These are phyloP conservation scores for Fistularia tabacaria DNA, from an alignment of 2,797 vertebrate genomes.

Conservation along the genomic window DNA sequence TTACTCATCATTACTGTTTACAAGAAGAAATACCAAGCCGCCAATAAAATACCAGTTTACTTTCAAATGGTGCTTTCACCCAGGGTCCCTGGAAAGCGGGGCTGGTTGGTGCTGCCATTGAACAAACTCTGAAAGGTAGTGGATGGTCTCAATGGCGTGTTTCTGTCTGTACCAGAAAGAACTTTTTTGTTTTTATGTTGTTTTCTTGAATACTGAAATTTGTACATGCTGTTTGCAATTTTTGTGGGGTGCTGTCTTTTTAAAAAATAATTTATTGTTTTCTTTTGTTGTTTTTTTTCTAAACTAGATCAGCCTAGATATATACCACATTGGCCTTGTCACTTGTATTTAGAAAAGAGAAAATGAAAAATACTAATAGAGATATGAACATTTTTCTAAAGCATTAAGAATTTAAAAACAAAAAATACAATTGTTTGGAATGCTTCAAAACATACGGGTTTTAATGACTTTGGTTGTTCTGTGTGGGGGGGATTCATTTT, in stretches of 20 bases:
- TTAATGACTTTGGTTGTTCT: slow-evolving; percentile 61
- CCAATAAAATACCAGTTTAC: slow-evolving; percentile 75
- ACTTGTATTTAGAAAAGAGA: slow-evolving; percentile 81
- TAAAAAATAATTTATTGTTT: slow-evolving; percentile 75
- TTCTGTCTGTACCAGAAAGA: slow-evolving; percentile 50
- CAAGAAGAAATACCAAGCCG: slow-evolving; percentile 65
- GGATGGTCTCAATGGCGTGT: slow-evolving; percentile 52
- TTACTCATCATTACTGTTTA: slow-evolving; percentile 80
- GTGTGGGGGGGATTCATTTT: slow-evolving; percentile 26
- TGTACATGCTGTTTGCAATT: slow-evolving; percentile 79
- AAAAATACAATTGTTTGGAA: slow-evolving; percentile 76
- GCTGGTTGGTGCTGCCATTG: slow-evolving; percentile 65
- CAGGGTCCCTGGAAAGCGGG: slow-evolving; percentile 54
- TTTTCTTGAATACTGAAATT: slow-evolving; percentile 75
- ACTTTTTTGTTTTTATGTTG: slow-evolving; percentile 20
- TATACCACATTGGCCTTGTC: slow-evolving; percentile 86
- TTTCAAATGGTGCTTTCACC: slow-evolving; percentile 69
- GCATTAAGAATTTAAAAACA: slow-evolving; percentile 78
- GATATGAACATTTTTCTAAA: slow-evolving; percentile 84
- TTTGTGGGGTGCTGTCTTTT: slow-evolving; percentile 74
- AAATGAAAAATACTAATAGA: slow-evolving; percentile 79
- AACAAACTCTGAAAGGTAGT: slow-evolving; percentile 54
- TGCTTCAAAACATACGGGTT: slow-evolving; percentile 85
- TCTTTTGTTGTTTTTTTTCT: slow-evolving; percentile 55
- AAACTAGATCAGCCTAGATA: slow-evolving; percentile 81